Conservation (phyloP, 2,888 invertebrate species). For the Nudaria mundana region DNA sequence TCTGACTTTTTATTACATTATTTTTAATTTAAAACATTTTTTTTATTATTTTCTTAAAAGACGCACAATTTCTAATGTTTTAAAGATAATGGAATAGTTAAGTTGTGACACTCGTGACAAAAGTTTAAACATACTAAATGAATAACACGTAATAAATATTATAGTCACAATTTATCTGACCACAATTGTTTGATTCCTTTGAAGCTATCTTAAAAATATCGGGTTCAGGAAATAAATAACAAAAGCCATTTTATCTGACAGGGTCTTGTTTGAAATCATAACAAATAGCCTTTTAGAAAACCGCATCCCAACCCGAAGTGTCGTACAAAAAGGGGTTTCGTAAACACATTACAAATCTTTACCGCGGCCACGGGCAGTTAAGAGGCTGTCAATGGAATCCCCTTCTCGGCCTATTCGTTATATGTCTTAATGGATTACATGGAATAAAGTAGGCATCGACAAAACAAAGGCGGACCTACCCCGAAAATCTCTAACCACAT, state of each 20-base stretch:
- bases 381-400: conserved; percentile 74
- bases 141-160: too few relatives aligned
- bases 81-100: too few relatives aligned
- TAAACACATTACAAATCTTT: conserved; percentile 76
- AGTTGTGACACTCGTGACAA: background rate
- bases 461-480: conserved; percentile 70
- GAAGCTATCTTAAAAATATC: conserved; percentile 59
- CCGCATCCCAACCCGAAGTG: conserved; percentile 71
- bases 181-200: conserved; percentile 48
- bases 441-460: conserved; percentile 75
- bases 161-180: conserved; percentile 23
- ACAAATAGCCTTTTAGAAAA: conserved; percentile 78
- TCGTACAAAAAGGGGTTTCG: conserved; percentile 70
- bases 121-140: conserved; percentile 10
- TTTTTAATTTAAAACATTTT: too few relatives aligned
- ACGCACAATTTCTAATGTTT: too few relatives aligned
- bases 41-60: too few relatives aligned
- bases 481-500: conserved; percentile 74
- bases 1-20: too few relatives aligned
- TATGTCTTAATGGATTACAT: conserved; percentile 77
- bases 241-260: conserved; percentile 74
- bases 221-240: conserved; percentile 68
- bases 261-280: conserved; percentile 78
- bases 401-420: conserved; percentile 69
- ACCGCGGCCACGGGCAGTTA: conserved; percentile 61